Conservation (phyloP, 2,888 invertebrate genomes). For the Byasa hedistus region DNA sequence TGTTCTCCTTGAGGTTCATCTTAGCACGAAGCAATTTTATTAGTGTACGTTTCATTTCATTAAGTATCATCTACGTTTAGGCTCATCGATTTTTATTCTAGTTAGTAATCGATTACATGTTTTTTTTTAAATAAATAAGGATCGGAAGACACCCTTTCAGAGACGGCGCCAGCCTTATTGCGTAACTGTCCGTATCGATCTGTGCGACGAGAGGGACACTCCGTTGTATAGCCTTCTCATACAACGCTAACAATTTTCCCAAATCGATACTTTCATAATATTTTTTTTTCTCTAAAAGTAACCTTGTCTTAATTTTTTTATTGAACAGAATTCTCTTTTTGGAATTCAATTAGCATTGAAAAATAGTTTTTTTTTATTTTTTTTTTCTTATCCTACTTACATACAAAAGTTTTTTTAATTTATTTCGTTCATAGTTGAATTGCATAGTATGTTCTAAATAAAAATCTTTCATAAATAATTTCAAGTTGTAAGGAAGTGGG, state of each 20-base stretch:
- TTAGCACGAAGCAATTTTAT: conserved; percentile 35
- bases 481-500: no score
- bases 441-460: no score
- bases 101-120: conserved; percentile 15
- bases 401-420: no score
- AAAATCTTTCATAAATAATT: no score
- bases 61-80: conserved; percentile 8
- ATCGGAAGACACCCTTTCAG: conserved; percentile 37
- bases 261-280: background rate
- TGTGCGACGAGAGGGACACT: conserved; percentile 62
- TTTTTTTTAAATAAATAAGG: conserved; percentile 3
- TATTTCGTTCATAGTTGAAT: no score
- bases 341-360: no score
- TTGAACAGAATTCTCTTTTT: no score
- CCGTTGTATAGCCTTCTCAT: conserved; percentile 50
- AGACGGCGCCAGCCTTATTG: conserved; percentile 69
- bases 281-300: background rate
- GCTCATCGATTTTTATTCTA: conserved; percentile 5
- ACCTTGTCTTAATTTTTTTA: no score
- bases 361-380: no score
- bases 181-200: conserved; percentile 77
- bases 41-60: conserved; percentile 27
- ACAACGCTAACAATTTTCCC: conserved; percentile 48
- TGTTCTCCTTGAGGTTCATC: conserved; percentile 46
- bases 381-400: no score